Evolutionary conservation across 2,113 vertebrate genomes (phyloP).

Genomic region (Dryoscopus gambensis): DNA sequence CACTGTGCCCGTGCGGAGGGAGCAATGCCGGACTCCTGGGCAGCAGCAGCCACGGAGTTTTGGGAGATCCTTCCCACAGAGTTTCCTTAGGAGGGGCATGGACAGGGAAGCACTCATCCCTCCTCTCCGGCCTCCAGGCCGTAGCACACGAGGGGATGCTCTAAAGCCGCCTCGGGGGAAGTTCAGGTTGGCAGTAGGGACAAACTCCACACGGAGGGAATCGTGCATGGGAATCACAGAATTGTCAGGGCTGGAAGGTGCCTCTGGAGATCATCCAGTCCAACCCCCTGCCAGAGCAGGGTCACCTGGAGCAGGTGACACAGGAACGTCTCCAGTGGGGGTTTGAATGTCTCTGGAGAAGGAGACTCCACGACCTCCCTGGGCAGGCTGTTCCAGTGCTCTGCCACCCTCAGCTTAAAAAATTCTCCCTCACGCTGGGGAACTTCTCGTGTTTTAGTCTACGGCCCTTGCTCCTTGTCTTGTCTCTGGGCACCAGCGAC

Average conservation of each 20-base stretch:
- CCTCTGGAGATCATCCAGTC: neutral
- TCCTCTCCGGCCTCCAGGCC: too few species aligned
- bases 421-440: accelerated
- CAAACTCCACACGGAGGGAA: neutral
- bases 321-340: neutral
- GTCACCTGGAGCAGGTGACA: neutral
- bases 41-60: neutral
- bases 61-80: neutral
- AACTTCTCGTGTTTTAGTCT: neutral
- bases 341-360: accelerated
- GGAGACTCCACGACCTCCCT: accelerated
- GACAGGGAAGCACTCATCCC: neutral
- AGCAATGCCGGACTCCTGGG: accelerated
- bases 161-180: neutral
- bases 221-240: neutral
- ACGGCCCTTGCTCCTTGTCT: too few species aligned
- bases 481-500: too few species aligned
- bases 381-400: neutral
- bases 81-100: too few species aligned
- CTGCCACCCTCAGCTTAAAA: neutral
- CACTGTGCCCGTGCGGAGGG: accelerated
- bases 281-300: neutral
- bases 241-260: neutral
- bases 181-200: neutral
- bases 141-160: accelerated